phyloP scores from a whole-genome alignment of 1,140 invertebrate genomes.

The Ceratina japonica region DNA sequence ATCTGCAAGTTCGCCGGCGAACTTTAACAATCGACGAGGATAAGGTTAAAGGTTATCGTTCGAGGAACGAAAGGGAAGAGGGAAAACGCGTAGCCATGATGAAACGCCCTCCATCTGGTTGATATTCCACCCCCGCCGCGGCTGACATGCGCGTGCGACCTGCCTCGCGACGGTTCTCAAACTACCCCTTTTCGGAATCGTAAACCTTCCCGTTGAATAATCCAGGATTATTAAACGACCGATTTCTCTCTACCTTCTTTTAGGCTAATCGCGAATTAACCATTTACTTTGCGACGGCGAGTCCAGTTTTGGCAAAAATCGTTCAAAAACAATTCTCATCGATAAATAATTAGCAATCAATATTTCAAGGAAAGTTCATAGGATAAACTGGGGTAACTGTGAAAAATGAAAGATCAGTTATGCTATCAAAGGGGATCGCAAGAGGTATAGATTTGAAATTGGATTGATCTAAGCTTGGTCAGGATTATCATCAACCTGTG shows the following conservation, averaged over 20 bases:
- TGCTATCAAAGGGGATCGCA: too few relatives aligned
- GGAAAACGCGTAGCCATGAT: conserved; percentile 56
- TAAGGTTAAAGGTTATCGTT: conserved; percentile 67
- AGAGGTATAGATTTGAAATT: too few relatives aligned
- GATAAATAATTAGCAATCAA: neutral
- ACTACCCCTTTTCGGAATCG: neutral
- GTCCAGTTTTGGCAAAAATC: neutral
- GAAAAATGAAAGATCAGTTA: too few relatives aligned
- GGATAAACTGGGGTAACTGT: too few relatives aligned
- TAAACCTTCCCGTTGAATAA: neutral
- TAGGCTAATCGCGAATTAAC: conserved; percentile 19
- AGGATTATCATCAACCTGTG: conserved; percentile 8
- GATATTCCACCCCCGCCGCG: conserved; percentile 57
- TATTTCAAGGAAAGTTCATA: too few relatives aligned
- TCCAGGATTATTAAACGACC: conserved; percentile 10
- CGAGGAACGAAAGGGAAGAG: conserved; percentile 52
- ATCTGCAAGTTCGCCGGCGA: conserved; percentile 51
- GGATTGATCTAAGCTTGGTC: too few relatives aligned
- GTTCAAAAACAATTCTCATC: neutral
- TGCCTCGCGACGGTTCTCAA: conserved; percentile 58
- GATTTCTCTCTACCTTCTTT: conserved; percentile 1
- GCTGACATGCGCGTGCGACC: conserved; percentile 55
- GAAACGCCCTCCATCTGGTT: neutral
- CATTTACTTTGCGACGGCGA: too few relatives aligned
- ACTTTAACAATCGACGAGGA: conserved; percentile 60